Conservation (phyloP, 1,140 invertebrate species). For the Asbolus verrucosus region DNA sequence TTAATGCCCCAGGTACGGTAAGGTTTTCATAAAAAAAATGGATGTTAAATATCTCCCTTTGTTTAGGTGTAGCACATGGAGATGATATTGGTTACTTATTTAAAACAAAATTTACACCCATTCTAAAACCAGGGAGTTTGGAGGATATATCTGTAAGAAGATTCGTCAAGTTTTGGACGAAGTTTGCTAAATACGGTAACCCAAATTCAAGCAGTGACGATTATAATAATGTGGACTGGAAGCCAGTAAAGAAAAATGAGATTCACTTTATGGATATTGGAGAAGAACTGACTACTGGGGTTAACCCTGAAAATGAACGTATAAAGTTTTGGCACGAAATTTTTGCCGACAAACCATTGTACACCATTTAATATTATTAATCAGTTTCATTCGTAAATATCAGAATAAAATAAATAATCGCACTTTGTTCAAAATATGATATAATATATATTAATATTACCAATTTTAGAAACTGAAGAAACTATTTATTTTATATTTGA, state of each 20-base stretch:
- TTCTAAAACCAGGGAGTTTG: conserved; percentile 59
- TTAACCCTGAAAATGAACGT: conserved; percentile 61
- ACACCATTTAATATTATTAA: background rate
- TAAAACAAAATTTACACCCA: conserved; percentile 64
- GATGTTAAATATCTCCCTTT: conserved; percentile 42
- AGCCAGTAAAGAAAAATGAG: conserved; percentile 55
- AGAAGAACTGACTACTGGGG: conserved; percentile 54
- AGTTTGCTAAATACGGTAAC: conserved; percentile 66
- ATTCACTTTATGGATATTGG: conserved; percentile 62
- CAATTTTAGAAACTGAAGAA: too few relatives aligned
- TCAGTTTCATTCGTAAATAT: too few relatives aligned
- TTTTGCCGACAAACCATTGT: background rate
- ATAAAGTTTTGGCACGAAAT: conserved; percentile 62
- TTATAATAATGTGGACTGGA: conserved; percentile 55
- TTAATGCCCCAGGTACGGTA: conserved; percentile 47
- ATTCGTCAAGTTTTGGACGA: conserved; percentile 65
- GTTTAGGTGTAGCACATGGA: conserved; percentile 69
- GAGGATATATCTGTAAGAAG: conserved; percentile 52
- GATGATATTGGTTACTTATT: conserved; percentile 76
- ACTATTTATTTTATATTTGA: too few relatives aligned
- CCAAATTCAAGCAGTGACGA: conserved; percentile 55
- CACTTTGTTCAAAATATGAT: too few relatives aligned
- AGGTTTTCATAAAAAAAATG: conserved; percentile 64
- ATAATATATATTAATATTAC: too few relatives aligned
- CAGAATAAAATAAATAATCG: too few relatives aligned